Base-by-base conservation (phyloP, 2,888 invertebrate species). In the Maniola hyperantus region DNA sequence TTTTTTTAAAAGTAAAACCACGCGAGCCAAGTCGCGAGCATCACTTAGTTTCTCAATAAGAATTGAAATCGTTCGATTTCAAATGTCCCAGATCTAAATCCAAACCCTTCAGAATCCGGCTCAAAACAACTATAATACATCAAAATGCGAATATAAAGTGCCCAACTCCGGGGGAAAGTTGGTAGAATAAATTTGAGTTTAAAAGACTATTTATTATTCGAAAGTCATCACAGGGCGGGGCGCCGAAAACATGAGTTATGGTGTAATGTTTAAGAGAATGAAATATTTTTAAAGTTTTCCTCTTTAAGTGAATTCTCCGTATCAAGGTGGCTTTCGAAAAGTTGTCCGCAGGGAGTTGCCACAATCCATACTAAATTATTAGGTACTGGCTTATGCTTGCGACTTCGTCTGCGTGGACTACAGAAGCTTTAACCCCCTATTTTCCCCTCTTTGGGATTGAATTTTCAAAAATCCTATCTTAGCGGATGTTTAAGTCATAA, bases 171-270 rank as follows among this genome's bases (percentile, higher is more conserved):
- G 63, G 67, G 50, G 68, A 72, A 71, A 72, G 70, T 74, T 72
- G 39, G 59, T 65, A 69, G 67, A 71, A 72, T 73, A 70, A 73
- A 74, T 73, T 72, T 71, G 76, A 83, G 82, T 77, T 80, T 80
- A 79, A 77, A 76, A 77, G 76, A 80, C 78, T 77, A 84, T 86
- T 86, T 83, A 85, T 85, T 80, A 80, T 77, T 73, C 70, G 73
- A 73, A 74, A 77, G 77, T 77, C 79, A 78, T 79, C 79, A 76
- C 74, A 73, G 74, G 71, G 66, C 68, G 73, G 66, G 61, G 69
- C 73, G 76, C 74, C 74, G 79, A 77, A 79, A 80, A 82, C 82
- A 80, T 82, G 83, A 85, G 80, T 83, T 83, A 81, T 79, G 76
- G 76, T 79, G 76, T 77, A 79, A 79, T 80, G 83, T 80, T 81